A percentile compares a stretch with the other conserved stretches of the same genome.
These are phyloP conservation scores for Philopotamus ludificatus DNA, from an alignment of 1,140 invertebrate genomes.

Conservation along the genomic window DNA sequence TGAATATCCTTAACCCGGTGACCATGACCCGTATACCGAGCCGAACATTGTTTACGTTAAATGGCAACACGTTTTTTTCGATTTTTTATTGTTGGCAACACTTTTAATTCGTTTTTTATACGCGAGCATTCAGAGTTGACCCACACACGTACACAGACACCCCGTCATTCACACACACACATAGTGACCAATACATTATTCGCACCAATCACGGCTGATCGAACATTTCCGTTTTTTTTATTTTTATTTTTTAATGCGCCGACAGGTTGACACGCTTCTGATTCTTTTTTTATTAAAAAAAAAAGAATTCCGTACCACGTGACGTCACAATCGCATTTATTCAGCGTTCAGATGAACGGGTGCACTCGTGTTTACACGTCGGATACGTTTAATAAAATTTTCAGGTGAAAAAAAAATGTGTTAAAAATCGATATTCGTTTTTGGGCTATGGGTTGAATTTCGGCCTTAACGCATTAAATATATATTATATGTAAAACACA, in stretches of 20 bases:
- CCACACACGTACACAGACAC: neutral
- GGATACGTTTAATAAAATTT: no score
- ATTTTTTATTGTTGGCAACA: slow-evolving; percentile 15
- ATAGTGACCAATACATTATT: neutral
- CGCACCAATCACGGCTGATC: neutral
- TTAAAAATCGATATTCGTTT: no score
- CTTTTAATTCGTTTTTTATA: slow-evolving; percentile 2
- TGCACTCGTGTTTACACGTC: no score
- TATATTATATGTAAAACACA: slow-evolving; percentile 18
- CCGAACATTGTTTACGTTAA: slow-evolving; percentile 16
- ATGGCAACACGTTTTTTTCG: neutral
- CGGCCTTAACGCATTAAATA: slow-evolving; percentile 11
- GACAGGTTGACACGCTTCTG: neutral
- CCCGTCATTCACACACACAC: neutral
- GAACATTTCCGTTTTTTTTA: neutral
- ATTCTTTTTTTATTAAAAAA: neutral
- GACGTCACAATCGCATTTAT: slow-evolving; percentile 6
- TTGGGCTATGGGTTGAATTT: neutral
- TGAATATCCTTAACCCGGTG: neutral
- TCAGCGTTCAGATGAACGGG: neutral
- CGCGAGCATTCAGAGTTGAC: no score
- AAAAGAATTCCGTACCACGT: no score
- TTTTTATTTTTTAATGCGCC: neutral
- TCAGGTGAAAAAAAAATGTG: no score
- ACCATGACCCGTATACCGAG: slow-evolving; percentile 17